Percentiles rank a stretch among this genome's conserved stretches.
These are phyloP conservation scores for Bathynomus jamesi DNA, from an alignment of 1,140 invertebrate genomes.

Conservation along the genomic window DNA sequence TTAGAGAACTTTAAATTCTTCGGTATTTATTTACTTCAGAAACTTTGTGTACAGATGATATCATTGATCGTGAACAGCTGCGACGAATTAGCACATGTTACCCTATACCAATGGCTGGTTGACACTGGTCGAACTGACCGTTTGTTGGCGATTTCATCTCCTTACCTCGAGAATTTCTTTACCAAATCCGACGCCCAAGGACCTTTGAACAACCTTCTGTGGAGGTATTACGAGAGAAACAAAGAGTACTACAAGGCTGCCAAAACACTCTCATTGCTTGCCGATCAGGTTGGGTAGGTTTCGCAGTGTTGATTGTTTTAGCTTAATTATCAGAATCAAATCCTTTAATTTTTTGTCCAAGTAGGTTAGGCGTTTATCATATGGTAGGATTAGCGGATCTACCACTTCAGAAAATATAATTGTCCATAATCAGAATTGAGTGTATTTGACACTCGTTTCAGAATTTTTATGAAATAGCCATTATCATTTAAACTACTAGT, in stretches of 20 bases:
- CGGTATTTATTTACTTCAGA: not conserved
- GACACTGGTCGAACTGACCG: conserved; percentile 61
- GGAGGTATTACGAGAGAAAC: conserved; percentile 92
- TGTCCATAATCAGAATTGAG: no score
- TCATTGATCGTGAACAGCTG: conserved; percentile 46
- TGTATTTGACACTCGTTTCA: no score
- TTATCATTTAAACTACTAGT: no score
- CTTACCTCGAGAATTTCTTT: conserved; percentile 41
- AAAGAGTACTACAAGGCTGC: conserved; percentile 89
- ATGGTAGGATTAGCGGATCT: no score
- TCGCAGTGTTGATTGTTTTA: not conserved
- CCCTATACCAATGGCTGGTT: conserved; percentile 90
- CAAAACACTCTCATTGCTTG: conserved; percentile 76
- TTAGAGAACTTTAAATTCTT: not conserved
- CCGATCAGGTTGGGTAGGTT: conserved; percentile 53
- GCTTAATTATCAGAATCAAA: no score
- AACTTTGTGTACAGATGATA: conserved; percentile 40
- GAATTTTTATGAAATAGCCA: no score
- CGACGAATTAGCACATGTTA: conserved; percentile 83
- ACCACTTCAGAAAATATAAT: no score
- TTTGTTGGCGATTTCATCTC: conserved; percentile 58
- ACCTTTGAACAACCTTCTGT: conserved; percentile 74
- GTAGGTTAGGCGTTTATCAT: no score
- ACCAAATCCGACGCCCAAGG: conserved; percentile 40
- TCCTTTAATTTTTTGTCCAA: no score